Evolutionary conservation across 2,888 invertebrate species (phyloP).

Genomic region (Aleiodes alternator): DNA sequence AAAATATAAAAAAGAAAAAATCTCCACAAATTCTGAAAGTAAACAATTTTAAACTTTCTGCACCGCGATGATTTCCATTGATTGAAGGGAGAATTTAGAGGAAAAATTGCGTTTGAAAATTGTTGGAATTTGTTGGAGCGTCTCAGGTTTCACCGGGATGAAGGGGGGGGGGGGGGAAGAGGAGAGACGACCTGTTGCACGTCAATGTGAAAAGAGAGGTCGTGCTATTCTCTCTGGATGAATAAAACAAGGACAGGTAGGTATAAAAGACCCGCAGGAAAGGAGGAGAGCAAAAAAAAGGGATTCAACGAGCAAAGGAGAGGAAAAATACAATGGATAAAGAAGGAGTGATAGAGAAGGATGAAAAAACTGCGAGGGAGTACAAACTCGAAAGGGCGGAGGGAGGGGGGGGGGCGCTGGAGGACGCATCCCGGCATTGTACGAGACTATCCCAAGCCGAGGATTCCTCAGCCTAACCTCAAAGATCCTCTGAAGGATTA

Average conservation of each 20-base stretch:
- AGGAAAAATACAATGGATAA: constrained; percentile 10
- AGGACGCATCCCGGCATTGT: constrained; percentile 32
- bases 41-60: neutral
- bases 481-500: constrained; percentile 11
- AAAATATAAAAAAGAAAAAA: neutral
- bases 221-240: neutral
- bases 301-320: constrained; percentile 4
- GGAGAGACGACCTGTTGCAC: constrained; percentile 33
- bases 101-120: constrained; percentile 6
- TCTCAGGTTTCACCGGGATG: constrained; percentile 18
- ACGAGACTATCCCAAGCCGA: constrained; percentile 8
- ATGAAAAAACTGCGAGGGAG: constrained; percentile 43
- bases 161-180: too few relatives aligned
- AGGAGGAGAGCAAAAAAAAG: constrained; percentile 15
- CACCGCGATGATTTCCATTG: neutral
- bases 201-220: constrained; percentile 30
- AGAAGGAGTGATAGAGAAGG: neutral
- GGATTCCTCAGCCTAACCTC: constrained; percentile 40
- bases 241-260: constrained; percentile 32
- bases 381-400: neutral
- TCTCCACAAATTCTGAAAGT: neutral
- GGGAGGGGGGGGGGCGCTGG: too few relatives aligned
- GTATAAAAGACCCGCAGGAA: constrained; percentile 5
- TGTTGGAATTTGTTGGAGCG: constrained; percentile 28
- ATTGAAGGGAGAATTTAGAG: neutral